phyloP scores from a whole-genome alignment of 2,797 vertebrate species.

The Scleropages formosus region DNA sequence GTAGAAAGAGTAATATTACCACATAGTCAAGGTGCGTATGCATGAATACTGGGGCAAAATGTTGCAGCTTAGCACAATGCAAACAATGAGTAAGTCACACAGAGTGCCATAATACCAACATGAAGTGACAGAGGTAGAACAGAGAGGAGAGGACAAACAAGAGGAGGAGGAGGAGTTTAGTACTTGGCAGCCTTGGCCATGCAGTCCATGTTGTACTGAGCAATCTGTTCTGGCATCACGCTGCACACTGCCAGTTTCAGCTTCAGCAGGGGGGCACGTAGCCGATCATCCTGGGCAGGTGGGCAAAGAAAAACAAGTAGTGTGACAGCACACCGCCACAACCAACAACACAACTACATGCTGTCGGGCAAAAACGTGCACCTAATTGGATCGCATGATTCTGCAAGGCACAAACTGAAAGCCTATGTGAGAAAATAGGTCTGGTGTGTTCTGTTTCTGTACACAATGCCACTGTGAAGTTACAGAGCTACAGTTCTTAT shows the following conservation, averaged over 20 bases:
- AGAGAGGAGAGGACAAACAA: too few species aligned
- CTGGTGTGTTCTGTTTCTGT: neutral
- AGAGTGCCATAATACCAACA: too few species aligned
- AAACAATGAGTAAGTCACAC: too few species aligned
- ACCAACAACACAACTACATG: neutral
- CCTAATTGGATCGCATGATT: too few species aligned
- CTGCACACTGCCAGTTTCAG: conserved; percentile 90
- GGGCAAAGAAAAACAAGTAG: neutral
- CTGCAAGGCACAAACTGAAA: neutral
- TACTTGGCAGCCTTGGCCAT: conserved; percentile 85
- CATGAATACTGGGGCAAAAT: too few species aligned
- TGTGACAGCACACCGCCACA: neutral
- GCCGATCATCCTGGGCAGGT: conserved; percentile 80
- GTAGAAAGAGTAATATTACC: too few species aligned
- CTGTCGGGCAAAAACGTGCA: too few species aligned
- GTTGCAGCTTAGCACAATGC: too few species aligned
- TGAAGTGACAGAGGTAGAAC: too few species aligned
- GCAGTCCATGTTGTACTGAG: conserved; percentile 91
- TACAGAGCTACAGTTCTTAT: too few species aligned
- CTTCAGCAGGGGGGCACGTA: conserved; percentile 86
- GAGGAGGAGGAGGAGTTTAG: conserved; percentile 61
- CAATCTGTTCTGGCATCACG: conserved; percentile 92
- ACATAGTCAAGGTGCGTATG: too few species aligned
- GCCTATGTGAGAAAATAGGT: conserved; percentile 36
- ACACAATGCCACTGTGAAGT: too few species aligned